These are phyloP conservation scores for Oxystoma pomonae DNA, from an alignment of 2,888 invertebrate species.

Conservation along the genomic window DNA sequence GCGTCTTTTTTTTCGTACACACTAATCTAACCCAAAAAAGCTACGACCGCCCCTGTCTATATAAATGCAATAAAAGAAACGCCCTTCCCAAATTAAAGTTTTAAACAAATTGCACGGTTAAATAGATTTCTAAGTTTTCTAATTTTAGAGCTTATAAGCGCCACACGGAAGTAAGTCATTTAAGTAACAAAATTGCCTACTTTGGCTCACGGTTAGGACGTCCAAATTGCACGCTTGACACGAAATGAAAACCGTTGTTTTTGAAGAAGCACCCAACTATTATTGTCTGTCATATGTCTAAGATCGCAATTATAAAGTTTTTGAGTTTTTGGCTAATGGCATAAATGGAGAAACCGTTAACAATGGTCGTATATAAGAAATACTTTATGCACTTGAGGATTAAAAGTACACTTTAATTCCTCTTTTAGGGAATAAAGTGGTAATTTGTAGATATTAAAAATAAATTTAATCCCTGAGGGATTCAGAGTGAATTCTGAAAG, in stretches of 20 bases:
- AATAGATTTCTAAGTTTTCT: not conserved
- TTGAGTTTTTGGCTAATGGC: conserved; percentile 12
- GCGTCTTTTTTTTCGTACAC: no score
- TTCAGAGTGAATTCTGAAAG: no score
- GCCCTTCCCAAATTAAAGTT: not conserved
- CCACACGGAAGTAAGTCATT: conserved; percentile 1
- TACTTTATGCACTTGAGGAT: no score
- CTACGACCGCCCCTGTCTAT: no score
- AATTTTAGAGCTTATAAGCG: not conserved
- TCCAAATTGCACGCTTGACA: conserved; percentile 19
- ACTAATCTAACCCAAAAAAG: no score
- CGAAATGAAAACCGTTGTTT: conserved; percentile 16
- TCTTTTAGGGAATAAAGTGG: no score
- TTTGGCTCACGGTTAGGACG: not conserved
- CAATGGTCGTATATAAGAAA: conserved; percentile 4
- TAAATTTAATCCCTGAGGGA: no score
- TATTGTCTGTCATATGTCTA: conserved; percentile 27
- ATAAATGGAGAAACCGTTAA: not conserved
- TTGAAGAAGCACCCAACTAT: conserved; percentile 25
- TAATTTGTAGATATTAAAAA: no score
- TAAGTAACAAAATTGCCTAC: not conserved
- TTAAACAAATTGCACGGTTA: not conserved
- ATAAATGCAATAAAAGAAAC: not conserved
- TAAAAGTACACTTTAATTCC: no score
- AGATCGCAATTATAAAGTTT: conserved; percentile 19